Percentiles rank a stretch among this genome's conserved stretches.
Conservation (phyloP, 2,113 vertebrate genomes). For the Bufo bufo region DNA sequence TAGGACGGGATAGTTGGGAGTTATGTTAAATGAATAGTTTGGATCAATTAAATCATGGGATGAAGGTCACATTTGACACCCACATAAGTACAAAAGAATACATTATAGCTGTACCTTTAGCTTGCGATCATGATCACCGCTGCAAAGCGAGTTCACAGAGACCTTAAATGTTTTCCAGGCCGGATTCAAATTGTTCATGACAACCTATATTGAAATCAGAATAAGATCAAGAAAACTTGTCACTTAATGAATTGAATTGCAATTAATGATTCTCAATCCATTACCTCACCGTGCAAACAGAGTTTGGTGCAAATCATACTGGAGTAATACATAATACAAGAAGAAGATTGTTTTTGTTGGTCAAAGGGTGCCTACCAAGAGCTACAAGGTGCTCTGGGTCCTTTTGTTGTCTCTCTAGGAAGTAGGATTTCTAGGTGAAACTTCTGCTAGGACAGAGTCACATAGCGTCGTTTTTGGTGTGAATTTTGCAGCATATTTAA, state of each 20-base stretch:
- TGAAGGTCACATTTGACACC: neutral
- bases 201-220: slow-evolving; percentile 75
- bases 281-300: neutral
- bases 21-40: neutral
- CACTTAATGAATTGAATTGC: too few species aligned
- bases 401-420: neutral
- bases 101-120: slow-evolving; percentile 81
- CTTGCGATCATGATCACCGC: slow-evolving; percentile 90
- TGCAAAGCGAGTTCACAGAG: slow-evolving; percentile 95
- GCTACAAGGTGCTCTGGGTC: neutral
- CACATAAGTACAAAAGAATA: neutral
- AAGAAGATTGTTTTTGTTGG: neutral
- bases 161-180: slow-evolving; percentile 97
- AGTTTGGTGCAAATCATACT: neutral
- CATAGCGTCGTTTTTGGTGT: neutral
- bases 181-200: slow-evolving; percentile 98
- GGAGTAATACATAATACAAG: neutral
- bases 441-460: neutral
- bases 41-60: neutral
- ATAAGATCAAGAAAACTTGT: neutral
- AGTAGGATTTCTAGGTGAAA: neutral
- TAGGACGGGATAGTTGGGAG: too few species aligned
- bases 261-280: too few species aligned
- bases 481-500: neutral
- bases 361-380: neutral